phyloP scores from a whole-genome alignment of 2,113 vertebrate genomes.

The Girardinichthys multiradiatus region DNA sequence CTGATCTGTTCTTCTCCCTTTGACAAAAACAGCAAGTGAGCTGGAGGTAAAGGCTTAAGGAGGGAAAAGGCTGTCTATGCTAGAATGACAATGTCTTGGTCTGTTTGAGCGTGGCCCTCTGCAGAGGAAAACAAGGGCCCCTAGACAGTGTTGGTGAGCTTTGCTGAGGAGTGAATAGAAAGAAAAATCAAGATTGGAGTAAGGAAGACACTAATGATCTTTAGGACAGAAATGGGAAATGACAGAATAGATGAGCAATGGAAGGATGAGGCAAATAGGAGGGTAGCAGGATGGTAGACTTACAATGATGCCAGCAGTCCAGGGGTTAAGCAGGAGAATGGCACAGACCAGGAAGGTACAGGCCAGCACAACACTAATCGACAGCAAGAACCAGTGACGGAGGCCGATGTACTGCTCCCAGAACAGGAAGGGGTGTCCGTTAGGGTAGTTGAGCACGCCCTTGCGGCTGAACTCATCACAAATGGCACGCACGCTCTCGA shows the following conservation, averaged over 20 bases:
- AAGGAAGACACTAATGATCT: slow-evolving; percentile 53
- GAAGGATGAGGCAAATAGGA: background rate
- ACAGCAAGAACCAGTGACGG: slow-evolving; percentile 96
- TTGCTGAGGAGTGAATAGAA: slow-evolving; percentile 58
- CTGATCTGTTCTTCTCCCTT: slow-evolving; percentile 75
- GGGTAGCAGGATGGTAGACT: slow-evolving; percentile 71
- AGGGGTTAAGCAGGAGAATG: slow-evolving; percentile 97
- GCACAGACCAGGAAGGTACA: slow-evolving; percentile 98
- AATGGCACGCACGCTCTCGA: slow-evolving; percentile 93
- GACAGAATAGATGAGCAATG: background rate
- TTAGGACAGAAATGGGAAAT: slow-evolving; percentile 16
- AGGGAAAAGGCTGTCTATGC: slow-evolving; percentile 68
- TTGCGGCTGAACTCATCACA: slow-evolving; percentile 91
- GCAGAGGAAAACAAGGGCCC: slow-evolving; percentile 68
- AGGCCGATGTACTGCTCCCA: slow-evolving; percentile 99
- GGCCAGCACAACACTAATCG: slow-evolving; percentile 94
- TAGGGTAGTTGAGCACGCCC: slow-evolving; percentile 95
- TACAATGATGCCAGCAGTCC: slow-evolving; percentile 98
- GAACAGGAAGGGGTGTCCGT: slow-evolving; percentile 97
- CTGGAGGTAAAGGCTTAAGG: slow-evolving; percentile 76
- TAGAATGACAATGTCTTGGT: slow-evolving; percentile 77
- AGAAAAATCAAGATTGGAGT: slow-evolving; percentile 41
- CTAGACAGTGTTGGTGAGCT: slow-evolving; percentile 76
- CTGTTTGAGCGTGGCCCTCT: slow-evolving; percentile 51
- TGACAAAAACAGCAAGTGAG: slow-evolving; percentile 76